A percentile compares a stretch with the other conserved stretches of the same genome.
These are phyloP conservation scores for Pycnonotus jocosus DNA, from an alignment of 2,113 vertebrate species.

Conservation along the genomic window DNA sequence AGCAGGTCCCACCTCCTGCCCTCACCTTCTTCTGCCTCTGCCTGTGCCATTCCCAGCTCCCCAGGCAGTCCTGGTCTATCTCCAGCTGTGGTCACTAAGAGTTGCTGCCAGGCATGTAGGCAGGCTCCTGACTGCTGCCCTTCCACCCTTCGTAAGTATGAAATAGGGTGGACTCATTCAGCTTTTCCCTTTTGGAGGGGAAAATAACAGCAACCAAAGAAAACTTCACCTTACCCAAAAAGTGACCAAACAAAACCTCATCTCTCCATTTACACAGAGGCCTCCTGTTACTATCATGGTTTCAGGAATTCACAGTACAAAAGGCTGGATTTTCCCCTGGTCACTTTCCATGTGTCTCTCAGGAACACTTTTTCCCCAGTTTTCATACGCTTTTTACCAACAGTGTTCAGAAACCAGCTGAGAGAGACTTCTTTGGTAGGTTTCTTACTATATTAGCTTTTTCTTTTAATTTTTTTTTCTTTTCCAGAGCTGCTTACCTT, in stretches of 20 bases:
- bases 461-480: background rate
- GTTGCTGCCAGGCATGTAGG: fast-evolving
- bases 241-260: background rate
- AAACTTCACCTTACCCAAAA: background rate
- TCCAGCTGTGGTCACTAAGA: background rate
- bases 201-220: background rate
- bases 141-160: background rate
- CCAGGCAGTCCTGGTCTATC: background rate
- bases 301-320: background rate
- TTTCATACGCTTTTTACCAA: background rate
- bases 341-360: background rate
- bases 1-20: background rate
- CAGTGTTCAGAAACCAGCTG: background rate
- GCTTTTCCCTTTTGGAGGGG: background rate
- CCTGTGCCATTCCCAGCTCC: background rate
- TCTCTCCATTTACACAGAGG: background rate
- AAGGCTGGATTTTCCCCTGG: background rate
- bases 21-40: background rate
- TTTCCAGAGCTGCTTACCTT: background rate
- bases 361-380: background rate
- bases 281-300: background rate
- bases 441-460: background rate
- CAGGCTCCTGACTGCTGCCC: background rate
- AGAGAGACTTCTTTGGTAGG: background rate
- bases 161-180: background rate